These are phyloP conservation scores for Thereuonema tuberculata DNA, from an alignment of 1,140 invertebrate genomes.

Conservation along the genomic window DNA sequence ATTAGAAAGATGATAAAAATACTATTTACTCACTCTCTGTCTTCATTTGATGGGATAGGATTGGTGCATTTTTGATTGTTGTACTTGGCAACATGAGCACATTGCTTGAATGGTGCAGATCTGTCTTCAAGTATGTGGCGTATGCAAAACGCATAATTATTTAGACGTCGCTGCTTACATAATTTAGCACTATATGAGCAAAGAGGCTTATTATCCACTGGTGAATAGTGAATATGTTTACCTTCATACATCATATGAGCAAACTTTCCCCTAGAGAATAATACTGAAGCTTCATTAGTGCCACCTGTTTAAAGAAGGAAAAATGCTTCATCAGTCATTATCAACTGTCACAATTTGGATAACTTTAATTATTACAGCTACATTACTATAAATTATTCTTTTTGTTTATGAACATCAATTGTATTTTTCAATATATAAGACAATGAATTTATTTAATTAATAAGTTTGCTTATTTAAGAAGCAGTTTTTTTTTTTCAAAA, in stretches of 20 bases:
- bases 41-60: slow-evolving; percentile 35
- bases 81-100: slow-evolving; percentile 33
- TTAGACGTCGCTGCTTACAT: slow-evolving; percentile 37
- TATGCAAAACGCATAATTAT: slow-evolving; percentile 40
- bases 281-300: not conserved
- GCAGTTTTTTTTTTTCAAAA: too few species aligned
- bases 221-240: slow-evolving; percentile 39
- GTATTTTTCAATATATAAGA: too few species aligned
- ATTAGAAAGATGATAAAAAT: too few species aligned
- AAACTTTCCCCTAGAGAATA: not conserved
- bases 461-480: too few species aligned
- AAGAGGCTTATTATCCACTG: slow-evolving; percentile 36
- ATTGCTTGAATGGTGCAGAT: slow-evolving; percentile 33
- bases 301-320: not conserved
- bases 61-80: slow-evolving; percentile 34
- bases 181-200: slow-evolving; percentile 38
- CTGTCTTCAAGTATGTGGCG: slow-evolving; percentile 34
- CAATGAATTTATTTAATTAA: too few species aligned
- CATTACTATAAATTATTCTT: too few species aligned
- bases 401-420: too few species aligned
- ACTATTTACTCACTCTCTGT: slow-evolving; percentile 32
- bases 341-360: too few species aligned
- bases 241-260: slow-evolving; percentile 36
- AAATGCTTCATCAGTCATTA: too few species aligned
- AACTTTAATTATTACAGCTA: too few species aligned